These are phyloP conservation scores for Anser brachyrhynchus DNA, from an alignment of 2,113 vertebrate genomes.

Conservation along the genomic window DNA sequence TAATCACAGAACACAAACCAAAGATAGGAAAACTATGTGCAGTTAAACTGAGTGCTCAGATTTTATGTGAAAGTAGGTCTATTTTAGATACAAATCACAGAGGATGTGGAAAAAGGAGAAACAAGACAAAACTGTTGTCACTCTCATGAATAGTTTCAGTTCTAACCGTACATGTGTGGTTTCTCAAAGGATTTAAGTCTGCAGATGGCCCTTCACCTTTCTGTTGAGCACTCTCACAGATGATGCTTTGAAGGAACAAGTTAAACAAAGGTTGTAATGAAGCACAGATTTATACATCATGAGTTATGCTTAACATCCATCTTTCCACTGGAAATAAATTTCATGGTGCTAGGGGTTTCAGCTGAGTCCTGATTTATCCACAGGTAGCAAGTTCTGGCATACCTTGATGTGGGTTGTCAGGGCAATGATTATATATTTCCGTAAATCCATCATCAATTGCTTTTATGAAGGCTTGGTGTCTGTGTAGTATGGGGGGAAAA, in stretches of 20 bases:
- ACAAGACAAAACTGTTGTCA: background rate
- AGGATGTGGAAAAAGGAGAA: background rate
- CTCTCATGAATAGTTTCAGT: background rate
- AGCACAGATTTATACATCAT: background rate
- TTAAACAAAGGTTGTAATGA: background rate
- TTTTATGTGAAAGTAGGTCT: background rate
- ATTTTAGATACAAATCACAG: background rate
- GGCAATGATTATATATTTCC: background rate
- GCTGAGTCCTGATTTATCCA: background rate
- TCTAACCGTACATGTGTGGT: accelerated
- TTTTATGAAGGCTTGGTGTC: background rate
- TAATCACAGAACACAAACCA: background rate
- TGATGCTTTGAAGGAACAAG: background rate
- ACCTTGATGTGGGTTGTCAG: background rate
- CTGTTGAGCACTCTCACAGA: background rate
- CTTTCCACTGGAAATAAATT: background rate
- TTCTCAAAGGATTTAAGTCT: background rate
- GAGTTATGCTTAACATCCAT: background rate
- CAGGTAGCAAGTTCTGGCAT: background rate
- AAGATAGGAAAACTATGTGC: background rate
- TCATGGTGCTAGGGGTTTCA: background rate
- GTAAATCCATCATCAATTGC: background rate
- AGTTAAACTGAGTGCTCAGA: background rate
- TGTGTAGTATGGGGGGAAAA: background rate
- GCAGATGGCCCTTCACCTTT: background rate